These are phyloP conservation scores for Cephalopterus ornatus DNA, from an alignment of 2,113 vertebrate genomes.

Conservation along the genomic window DNA sequence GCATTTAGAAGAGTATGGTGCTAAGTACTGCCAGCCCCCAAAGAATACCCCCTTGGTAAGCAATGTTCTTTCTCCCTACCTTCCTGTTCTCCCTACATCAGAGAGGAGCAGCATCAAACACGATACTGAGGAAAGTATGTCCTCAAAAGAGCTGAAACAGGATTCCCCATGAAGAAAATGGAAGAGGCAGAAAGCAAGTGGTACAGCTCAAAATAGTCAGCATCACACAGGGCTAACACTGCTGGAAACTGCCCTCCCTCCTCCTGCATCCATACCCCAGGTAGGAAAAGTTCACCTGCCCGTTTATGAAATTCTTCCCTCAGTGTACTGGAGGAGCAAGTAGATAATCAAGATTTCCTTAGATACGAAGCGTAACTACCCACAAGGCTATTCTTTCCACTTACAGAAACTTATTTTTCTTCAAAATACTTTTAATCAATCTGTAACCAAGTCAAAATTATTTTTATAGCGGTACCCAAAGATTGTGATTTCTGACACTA, in stretches of 20 bases:
- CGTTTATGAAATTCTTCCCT: background rate
- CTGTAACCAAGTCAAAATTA: background rate
- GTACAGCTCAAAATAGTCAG: background rate
- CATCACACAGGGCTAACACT: background rate
- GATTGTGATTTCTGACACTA: background rate
- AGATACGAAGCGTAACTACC: background rate
- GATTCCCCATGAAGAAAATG: background rate
- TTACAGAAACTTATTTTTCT: background rate
- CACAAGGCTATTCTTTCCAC: background rate
- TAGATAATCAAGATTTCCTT: background rate
- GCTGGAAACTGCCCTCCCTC: background rate
- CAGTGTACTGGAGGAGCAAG: background rate
- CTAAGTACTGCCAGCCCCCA: background rate
- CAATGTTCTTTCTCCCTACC: background rate
- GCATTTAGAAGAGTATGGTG: accelerated
- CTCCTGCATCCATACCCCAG: background rate
- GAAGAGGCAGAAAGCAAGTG: background rate
- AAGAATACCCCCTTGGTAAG: background rate
- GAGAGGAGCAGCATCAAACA: background rate
- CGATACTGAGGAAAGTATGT: background rate
- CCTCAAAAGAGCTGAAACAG: background rate
- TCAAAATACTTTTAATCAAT: background rate
- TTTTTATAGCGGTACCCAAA: background rate
- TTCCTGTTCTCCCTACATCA: background rate
- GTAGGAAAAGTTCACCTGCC: background rate